Base-by-base conservation (phyloP, 2,888 invertebrate genomes). In the Mythimna ferrago region DNA sequence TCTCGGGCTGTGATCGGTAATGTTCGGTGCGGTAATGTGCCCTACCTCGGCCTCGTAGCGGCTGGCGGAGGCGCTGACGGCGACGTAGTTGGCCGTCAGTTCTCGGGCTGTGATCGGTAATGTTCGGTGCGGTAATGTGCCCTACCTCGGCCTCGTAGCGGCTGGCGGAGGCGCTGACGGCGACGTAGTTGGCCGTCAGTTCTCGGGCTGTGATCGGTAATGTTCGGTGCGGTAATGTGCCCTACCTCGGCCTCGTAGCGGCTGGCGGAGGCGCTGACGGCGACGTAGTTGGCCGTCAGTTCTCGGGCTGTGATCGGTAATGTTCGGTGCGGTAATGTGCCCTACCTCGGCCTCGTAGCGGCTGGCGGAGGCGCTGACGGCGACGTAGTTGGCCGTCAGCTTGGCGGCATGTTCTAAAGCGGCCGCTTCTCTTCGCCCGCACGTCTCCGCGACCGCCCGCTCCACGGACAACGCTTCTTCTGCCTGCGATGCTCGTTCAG, bases 351-450 rank as follows among this genome's bases (percentile, higher is more conserved):
- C 38, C 38, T 38, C 83, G 16, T 83, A 61, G 6, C 86, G 76
- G 54, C 84, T 81, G 60, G 86, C 83, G 64, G 76, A 79, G 6
- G 89, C 89, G 0, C 89, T 83, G 53, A 82, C 72, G 10, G 89
- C 87, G 35, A 94, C 95, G 83, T 94, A 94, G 32, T 83, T 86
- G 65, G 92, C 92, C 2, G 95, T 95, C 65, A 96, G 90, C 0
- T 78, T 69, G n/a, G 95, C 95, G 10, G 95, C 93, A 88, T 96
- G 95, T 71, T 93, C 90, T 0, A 95, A 86, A 21, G 95, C 95
- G 51, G 91, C 90, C 0, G 95, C 95, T 87, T 96, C 95, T 2
- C 95, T 81, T 0, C 93, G 86, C 19, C 91, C 92, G 88, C 95
- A 94, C 0, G 95, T 95, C 84, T 94, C 95, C 0, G 94, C 94